Percentiles rank a stretch among this genome's conserved stretches.
Conservation (phyloP, 2,113 vertebrate species). For the Rana temporaria region DNA sequence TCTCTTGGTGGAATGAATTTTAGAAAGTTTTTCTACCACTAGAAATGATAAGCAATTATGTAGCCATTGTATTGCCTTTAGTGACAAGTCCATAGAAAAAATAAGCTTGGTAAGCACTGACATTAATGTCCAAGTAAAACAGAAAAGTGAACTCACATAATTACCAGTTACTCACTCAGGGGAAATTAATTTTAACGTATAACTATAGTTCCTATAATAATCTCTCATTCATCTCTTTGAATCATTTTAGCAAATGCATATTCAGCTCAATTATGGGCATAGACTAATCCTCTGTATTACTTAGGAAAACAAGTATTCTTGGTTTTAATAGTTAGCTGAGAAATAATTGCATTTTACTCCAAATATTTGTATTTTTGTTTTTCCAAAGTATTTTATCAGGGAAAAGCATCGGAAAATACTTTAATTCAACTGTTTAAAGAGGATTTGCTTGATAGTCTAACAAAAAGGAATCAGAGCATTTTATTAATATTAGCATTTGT, state of each 20-base stretch:
- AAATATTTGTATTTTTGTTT: slow-evolving; percentile 44
- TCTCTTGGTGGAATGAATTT: too few species aligned
- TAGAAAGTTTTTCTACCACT: too few species aligned
- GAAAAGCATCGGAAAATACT: neutral
- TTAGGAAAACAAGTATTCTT: slow-evolving; percentile 9
- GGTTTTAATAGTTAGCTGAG: slow-evolving; percentile 16
- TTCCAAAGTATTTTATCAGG: slow-evolving; percentile 1
- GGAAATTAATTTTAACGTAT: slow-evolving; percentile 50
- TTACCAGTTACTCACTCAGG: slow-evolving; percentile 29
- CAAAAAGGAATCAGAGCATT: neutral
- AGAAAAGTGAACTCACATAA: slow-evolving; percentile 27
- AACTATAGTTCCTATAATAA: slow-evolving; percentile 31
- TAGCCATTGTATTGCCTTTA: too few species aligned
- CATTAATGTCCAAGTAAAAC: neutral
- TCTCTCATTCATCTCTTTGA: slow-evolving; percentile 29
- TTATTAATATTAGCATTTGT: slow-evolving; percentile 10
- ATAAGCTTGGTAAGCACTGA: too few species aligned
- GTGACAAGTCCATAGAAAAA: too few species aligned
- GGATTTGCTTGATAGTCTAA: slow-evolving; percentile 35
- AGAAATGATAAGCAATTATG: too few species aligned
- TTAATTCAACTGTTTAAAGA: slow-evolving; percentile 6
- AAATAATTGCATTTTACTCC: slow-evolving; percentile 5
- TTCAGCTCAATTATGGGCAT: slow-evolving; percentile 49
- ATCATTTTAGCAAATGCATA: slow-evolving; percentile 40
- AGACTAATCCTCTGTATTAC: slow-evolving; percentile 42